A percentile compares a stretch with the other conserved stretches of the same genome.
phyloP scores from a whole-genome alignment of 2,797 vertebrate genomes.

The Pelochelys cantorii region DNA sequence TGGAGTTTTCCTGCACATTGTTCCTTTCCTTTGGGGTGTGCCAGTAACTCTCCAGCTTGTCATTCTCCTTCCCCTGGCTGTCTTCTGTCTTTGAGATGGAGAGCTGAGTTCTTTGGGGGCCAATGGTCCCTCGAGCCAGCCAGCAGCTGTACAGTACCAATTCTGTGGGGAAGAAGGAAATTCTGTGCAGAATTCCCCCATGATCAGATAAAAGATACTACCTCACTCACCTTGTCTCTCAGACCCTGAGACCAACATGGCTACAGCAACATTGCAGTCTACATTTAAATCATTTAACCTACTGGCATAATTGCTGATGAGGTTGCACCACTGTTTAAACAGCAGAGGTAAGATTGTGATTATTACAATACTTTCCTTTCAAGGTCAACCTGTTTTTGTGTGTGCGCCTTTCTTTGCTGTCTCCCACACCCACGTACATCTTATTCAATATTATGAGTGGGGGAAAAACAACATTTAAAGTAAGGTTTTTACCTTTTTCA shows the following conservation, averaged over 20 bases:
- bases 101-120: too few relatives aligned
- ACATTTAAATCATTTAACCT: background rate
- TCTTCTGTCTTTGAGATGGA: too few relatives aligned
- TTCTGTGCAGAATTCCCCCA: too few relatives aligned
- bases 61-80: too few relatives aligned
- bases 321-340: background rate
- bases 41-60: too few relatives aligned
- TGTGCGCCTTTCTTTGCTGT: background rate
- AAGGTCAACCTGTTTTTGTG: background rate
- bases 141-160: too few relatives aligned
- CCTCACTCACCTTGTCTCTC: background rate
- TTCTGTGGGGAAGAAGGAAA: too few relatives aligned
- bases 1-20: too few relatives aligned
- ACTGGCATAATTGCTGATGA: background rate
- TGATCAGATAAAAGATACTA: background rate
- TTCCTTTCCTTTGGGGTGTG: too few relatives aligned
- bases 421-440: background rate
- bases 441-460: background rate
- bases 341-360: background rate
- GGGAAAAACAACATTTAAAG: background rate
- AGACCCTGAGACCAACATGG: background rate
- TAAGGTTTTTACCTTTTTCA: background rate
- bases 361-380: too few relatives aligned
- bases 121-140: too few relatives aligned
- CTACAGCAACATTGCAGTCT: background rate